Conservation (phyloP, 2,113 vertebrate species). For the Charina bottae region DNA sequence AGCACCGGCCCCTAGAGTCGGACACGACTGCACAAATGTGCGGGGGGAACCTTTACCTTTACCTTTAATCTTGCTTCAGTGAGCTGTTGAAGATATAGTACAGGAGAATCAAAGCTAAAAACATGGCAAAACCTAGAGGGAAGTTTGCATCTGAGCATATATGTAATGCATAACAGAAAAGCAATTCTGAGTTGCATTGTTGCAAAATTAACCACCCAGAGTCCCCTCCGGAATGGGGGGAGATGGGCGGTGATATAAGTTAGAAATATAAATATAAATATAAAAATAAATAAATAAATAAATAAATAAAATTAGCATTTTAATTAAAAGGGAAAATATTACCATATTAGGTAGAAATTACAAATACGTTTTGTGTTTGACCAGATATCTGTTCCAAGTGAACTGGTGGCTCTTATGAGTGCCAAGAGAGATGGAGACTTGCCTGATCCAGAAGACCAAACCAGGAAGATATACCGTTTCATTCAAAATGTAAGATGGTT, state of each 20-base stretch:
- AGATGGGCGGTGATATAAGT: too few relatives aligned
- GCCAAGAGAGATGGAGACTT: constrained; percentile 86
- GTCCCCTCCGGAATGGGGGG: too few relatives aligned
- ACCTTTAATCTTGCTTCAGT: background rate
- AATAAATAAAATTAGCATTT: background rate
- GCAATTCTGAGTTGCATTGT: background rate
- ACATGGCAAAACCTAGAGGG: background rate
- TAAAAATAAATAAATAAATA: too few relatives aligned
- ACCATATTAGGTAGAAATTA: background rate
- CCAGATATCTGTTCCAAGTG: constrained; percentile 90
- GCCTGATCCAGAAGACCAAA: constrained; percentile 81
- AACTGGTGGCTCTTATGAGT: constrained; percentile 94
- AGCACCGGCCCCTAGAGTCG: too few relatives aligned
- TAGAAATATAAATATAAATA: too few relatives aligned
- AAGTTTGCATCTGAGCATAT: background rate
- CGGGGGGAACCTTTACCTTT: too few relatives aligned
- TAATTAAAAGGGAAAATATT: background rate
- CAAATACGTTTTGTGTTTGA: constrained; percentile 26
- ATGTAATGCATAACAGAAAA: background rate
- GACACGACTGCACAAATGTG: too few relatives aligned
- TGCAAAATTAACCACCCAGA: background rate
- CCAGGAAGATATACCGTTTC: constrained; percentile 83
- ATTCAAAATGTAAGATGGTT: constrained; percentile 82
- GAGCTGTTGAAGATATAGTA: background rate
- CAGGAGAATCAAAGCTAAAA: background rate